Base-by-base conservation (phyloP, 2,113 vertebrate species). In the Oreochromis tanganicae region DNA sequence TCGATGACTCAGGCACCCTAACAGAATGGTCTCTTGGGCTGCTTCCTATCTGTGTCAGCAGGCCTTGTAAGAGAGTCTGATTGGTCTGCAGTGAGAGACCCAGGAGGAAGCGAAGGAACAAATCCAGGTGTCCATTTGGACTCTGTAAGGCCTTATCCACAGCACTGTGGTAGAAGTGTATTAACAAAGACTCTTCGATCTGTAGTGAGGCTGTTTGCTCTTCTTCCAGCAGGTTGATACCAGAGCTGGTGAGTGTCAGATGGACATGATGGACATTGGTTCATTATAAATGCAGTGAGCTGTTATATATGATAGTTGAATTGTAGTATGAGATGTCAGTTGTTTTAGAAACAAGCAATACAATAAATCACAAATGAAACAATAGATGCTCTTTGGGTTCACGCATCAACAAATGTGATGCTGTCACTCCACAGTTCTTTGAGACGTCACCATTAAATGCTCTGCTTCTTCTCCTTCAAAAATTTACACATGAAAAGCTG, bases 1-100 rank as follows among this genome's bases (percentile, higher is more conserved):
- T 43, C 0, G 7, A 57, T 57, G 24, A 57, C 0, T 0, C 55
- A 57, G 55, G 7, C 0, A 57, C 0, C 55, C 52, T 21, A 55
- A 55, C 9, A 57, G 24, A 5, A 1, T 2, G 3, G 56, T 59
- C 13, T 59, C 24, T 29, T n/a, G 27, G 4, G 24, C 56, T 59
- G 0, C 13, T 59, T 59, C 7, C 56, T 29, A 5, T 59, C n/a
- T n/a, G 27, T 59, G 56, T 9, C 56, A 59, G 27, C 8, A 61
- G 14, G 5, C 57, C 57, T 61, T 61, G 57, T 61, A 61, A 61
- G 57, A 61, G 57, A 61, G 57, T 32, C 57, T 61, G 57, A 61
- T 32, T 32, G 57, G 27, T 61, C 57, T 0, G 0, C 57, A 32
- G 14, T 32, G 8, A 2, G 27, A 32, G 57, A 32, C 57, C 57